Base-by-base conservation (phyloP, 2,888 invertebrate species). In the Apomyelois bistriatella region DNA sequence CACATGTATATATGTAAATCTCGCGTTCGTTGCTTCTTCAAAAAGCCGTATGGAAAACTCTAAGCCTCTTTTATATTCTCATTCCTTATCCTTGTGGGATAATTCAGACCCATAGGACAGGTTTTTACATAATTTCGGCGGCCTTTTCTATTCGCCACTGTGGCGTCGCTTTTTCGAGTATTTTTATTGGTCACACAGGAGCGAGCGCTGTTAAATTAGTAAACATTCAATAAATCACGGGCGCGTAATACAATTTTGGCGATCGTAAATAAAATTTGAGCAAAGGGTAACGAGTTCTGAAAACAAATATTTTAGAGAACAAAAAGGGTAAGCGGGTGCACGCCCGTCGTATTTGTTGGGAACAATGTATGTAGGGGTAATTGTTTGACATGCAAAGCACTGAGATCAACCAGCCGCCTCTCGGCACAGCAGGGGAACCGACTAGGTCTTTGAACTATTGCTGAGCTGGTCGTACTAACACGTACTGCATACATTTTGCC, bases 1-100 rank as follows among this genome's bases (percentile, higher is more conserved):
- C 73, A 68, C 76, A 74, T 77, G 76, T 80, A 77, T 79, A 72
- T 85, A 87, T 86, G 86, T 81, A 86, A 86, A 88, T 85, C 80
- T 80, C 66, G 65, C 74, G 76, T 84, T 80, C 82, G 78, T 78
- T 81, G 78, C 82, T 82, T 71, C 80, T 79, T 79, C 77, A 76
- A 82, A 82, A 83, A 82, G 73, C 78, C 82, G 79, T 82, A 85
- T 81, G 81, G 82, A 81, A 83, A 85, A 82, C 83, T 85, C 82
- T 81, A 82, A 86, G 84, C 84, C 83, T 85, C 82, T 82, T 89
- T 89, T 87, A 85, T 86, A 85, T 88, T 88, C 85, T 82, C 81
- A 79, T 81, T 86, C 80, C 80, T 83, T 83, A 87, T 86, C 85
- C 88, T 83, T 85, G 81, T 70, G 82, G 84, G 85, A 88, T 89